phyloP scores from a whole-genome alignment of 2,113 vertebrate genomes.

The Ptilonorhynchus violaceus region DNA sequence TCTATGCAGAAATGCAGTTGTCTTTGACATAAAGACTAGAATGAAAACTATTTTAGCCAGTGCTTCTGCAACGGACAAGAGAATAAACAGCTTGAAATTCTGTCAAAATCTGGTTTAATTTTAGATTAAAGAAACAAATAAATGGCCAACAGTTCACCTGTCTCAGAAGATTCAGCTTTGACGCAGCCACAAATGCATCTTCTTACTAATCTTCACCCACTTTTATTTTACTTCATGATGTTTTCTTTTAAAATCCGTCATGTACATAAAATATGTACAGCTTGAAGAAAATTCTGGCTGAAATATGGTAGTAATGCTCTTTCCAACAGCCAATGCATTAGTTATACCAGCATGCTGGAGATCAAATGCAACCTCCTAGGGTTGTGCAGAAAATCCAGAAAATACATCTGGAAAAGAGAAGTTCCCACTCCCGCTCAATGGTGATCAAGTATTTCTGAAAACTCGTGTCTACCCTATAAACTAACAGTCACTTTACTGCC shows the following conservation, averaged over 20 bases:
- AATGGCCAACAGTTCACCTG: not conserved
- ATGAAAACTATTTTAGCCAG: not conserved
- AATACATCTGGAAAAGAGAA: not conserved
- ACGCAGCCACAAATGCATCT: not conserved
- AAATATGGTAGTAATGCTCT: not conserved
- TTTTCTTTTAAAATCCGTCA: not conserved
- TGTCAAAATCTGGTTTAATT: not conserved
- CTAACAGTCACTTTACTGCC: not conserved
- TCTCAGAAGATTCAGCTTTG: not conserved
- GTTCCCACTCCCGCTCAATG: not conserved
- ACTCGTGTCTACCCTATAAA: accelerated
- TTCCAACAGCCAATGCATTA: not conserved
- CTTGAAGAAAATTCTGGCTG: not conserved
- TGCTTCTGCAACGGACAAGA: not conserved
- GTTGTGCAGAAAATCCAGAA: not conserved
- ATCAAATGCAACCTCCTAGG: not conserved
- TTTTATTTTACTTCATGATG: not conserved
- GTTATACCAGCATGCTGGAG: not conserved
- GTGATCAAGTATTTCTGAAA: not conserved
- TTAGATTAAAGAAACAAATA: not conserved
- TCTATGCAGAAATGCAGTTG: not conserved
- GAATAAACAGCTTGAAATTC: not conserved
- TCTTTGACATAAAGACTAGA: not conserved
- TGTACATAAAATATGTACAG: not conserved
- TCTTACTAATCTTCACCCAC: not conserved